These are phyloP conservation scores for Oligia fasciuncula DNA, from an alignment of 2,888 invertebrate species.

Conservation along the genomic window DNA sequence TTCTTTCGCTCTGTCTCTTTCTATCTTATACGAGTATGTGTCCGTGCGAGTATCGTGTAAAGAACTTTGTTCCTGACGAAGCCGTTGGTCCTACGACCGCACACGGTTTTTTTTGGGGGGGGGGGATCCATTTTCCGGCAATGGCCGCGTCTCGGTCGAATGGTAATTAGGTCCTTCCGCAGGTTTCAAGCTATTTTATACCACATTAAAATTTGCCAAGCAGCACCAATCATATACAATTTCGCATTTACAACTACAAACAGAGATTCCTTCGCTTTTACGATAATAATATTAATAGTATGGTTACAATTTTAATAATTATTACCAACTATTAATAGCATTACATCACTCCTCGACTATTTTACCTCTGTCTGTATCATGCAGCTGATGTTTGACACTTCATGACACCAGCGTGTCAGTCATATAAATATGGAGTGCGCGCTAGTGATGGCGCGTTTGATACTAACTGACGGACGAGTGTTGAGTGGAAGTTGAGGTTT, in stretches of 20 bases:
- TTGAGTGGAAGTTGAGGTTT: neutral
- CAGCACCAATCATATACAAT: neutral
- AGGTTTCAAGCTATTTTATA: neutral
- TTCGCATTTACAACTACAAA: neutral
- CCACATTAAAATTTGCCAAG: neutral
- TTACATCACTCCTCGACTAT: slow-evolving; percentile 34
- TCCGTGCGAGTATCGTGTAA: too few relatives aligned
- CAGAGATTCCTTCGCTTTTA: neutral
- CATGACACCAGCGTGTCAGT: slow-evolving; percentile 34
- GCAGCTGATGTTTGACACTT: slow-evolving; percentile 28
- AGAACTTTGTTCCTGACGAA: too few relatives aligned
- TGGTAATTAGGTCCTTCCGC: neutral
- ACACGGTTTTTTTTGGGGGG: too few relatives aligned
- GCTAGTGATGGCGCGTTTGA: slow-evolving; percentile 24
- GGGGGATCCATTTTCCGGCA: too few relatives aligned
- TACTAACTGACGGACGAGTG: neutral
- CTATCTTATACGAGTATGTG: too few relatives aligned
- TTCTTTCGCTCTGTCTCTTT: too few relatives aligned
- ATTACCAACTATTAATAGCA: slow-evolving; percentile 11
- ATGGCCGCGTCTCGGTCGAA: neutral
- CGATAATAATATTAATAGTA: neutral
- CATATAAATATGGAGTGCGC: neutral
- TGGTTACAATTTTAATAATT: neutral
- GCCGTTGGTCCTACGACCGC: too few relatives aligned
- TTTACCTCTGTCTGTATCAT: slow-evolving; percentile 28